Conservation (phyloP, 2,888 invertebrate genomes). For the Chrysodeixis includens region DNA sequence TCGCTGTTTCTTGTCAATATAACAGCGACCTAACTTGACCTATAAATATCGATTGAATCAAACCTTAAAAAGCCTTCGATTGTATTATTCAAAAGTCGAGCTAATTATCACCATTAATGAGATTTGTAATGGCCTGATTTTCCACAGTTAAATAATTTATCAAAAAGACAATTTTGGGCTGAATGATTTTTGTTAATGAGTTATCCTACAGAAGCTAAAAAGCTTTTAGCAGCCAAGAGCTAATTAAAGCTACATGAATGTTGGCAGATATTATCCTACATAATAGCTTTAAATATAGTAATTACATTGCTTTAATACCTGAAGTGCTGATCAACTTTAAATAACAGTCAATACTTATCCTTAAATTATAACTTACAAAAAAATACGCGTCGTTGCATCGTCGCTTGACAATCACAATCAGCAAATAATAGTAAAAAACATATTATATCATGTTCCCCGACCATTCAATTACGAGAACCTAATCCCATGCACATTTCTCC, state of each 20-base stretch:
- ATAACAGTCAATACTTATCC: too few relatives aligned
- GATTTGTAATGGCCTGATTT: conserved; percentile 26
- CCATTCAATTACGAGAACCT: not conserved
- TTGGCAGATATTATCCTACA: too few relatives aligned
- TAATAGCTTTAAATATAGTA: too few relatives aligned
- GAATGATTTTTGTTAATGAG: not conserved
- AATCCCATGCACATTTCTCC: not conserved
- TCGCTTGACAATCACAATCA: too few relatives aligned
- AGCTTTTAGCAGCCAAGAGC: too few relatives aligned
- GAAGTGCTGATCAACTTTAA: too few relatives aligned
- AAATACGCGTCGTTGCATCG: too few relatives aligned
- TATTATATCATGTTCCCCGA: not conserved
- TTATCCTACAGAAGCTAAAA: too few relatives aligned
- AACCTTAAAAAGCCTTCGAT: conserved; percentile 56
- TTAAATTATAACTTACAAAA: too few relatives aligned
- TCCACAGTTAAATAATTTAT: not conserved
- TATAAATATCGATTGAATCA: conserved; percentile 58
- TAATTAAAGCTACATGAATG: too few relatives aligned
- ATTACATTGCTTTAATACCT: too few relatives aligned
- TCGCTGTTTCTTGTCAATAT: conserved; percentile 26
- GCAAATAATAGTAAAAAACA: too few relatives aligned
- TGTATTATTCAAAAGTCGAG: conserved; percentile 51
- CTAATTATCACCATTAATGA: conserved; percentile 47
- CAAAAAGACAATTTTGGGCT: not conserved
- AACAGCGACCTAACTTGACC: conserved; percentile 19